Evolutionary conservation across 2,797 vertebrate genomes (phyloP).

Genomic region (Crenichthys baileyi): DNA sequence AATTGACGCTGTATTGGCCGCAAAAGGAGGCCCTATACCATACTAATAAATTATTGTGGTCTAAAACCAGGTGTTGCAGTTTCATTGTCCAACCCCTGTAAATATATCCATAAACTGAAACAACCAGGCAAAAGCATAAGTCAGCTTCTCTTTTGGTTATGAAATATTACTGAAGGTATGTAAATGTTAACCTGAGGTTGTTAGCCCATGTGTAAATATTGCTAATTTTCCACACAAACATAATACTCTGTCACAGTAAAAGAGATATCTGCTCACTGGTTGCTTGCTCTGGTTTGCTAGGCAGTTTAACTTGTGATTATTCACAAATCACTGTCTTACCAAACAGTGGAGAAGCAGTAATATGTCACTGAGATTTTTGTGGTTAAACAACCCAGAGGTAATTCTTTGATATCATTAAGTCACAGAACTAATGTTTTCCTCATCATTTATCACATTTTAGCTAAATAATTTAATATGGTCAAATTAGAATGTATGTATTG

Average conservation of each 20-base stretch:
- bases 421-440: slow-evolving; percentile 60
- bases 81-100: no score
- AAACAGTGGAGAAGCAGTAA: slow-evolving; percentile 27
- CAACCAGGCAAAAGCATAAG: neutral
- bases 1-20: no score
- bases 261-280: slow-evolving; percentile 6
- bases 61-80: no score
- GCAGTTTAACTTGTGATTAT: slow-evolving; percentile 19
- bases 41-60: no score
- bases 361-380: slow-evolving; percentile 44
- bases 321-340: slow-evolving; percentile 42
- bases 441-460: slow-evolving; percentile 66
- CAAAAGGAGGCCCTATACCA: no score
- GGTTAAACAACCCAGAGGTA: slow-evolving; percentile 53
- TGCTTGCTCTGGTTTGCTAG: slow-evolving; percentile 23
- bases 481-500: slow-evolving; percentile 79
- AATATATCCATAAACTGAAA: neutral
- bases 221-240: neutral
- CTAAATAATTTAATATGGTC: slow-evolving; percentile 75
- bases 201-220: neutral
- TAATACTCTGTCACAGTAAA: neutral
- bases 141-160: neutral
- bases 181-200: no score
- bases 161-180: neutral
- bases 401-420: slow-evolving; percentile 52